Evolutionary conservation across 2,113 vertebrate species (phyloP), one percentile per base, ranked within the genome.

Genomic region (Indicator indicator): DNA sequence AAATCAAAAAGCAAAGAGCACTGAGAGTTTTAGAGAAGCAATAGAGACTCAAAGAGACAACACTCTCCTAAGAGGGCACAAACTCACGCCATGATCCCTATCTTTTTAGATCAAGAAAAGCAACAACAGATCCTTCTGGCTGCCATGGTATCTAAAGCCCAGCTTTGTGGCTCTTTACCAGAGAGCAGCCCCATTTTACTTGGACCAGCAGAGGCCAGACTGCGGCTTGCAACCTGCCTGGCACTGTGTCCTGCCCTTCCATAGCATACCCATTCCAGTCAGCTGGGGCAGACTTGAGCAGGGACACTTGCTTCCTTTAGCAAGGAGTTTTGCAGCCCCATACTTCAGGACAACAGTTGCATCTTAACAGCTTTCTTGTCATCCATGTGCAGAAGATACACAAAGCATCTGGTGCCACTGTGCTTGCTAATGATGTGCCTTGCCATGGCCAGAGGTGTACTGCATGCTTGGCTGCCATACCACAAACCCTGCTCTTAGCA

Each of bases 391-490:
- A 59, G 68, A 63, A 74, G 50, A 58, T n/a, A 38, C 16, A 56
- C 0, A 0, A 78, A 50, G 62, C 1, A 1, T 20, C 36, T 28
- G 50, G 30, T 52, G 21, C 40, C 9, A n/a, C 30, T 24, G 24
- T 19, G 12, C 30, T 55, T 9, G 9, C 14, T 0, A 0, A 24
- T 9, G 24, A 23, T 0, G 2, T 1, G 3, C 13, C 36, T 48
- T 77, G 65, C 38, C 16, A 4, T 59, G 8, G 2, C 44, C 26
- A 46, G 42, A 50, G 23, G 11, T n/a, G 23, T 40, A 12, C 3
- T 0, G 4, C 0, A 0, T 9, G 38, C 20, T 50, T 1, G 0
- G 20, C 16, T 4, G 2, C 32, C 12, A 17, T 26, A 26, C 33
- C 5, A 13, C 0, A 0, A 46, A 9, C 30, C 40, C 30, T 50